Percentiles rank a stretch among this genome's conserved stretches.
These are phyloP conservation scores for Peromyscus attwateri DNA, from an alignment of 2,797 vertebrate genomes.

Conservation along the genomic window DNA sequence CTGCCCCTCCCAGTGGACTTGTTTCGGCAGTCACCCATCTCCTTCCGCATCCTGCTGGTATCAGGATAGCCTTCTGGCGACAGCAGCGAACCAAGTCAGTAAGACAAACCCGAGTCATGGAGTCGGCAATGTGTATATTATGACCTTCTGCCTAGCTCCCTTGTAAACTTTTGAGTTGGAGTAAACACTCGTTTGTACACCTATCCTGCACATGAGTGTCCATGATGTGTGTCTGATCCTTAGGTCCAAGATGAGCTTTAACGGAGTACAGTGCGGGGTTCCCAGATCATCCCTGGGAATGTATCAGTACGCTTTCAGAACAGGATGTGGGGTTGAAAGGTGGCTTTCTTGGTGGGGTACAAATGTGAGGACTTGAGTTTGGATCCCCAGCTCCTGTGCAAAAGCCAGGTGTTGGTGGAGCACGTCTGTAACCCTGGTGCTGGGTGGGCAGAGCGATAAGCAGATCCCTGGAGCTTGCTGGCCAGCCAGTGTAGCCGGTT, in stretches of 20 bases:
- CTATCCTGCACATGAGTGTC: not conserved
- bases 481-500: not conserved
- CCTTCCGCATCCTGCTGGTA: constrained; percentile 32
- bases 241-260: not conserved
- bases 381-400: not conserved
- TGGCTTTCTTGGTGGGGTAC: not conserved
- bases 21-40: constrained; percentile 67
- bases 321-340: fast-evolving
- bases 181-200: not conserved
- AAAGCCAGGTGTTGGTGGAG: not conserved
- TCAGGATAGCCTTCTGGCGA: constrained; percentile 61
- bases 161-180: not conserved
- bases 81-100: not conserved
- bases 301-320: fast-evolving
- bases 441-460: not conserved
- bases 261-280: not conserved
- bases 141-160: not conserved
- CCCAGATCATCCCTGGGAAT: fast-evolving
- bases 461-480: not conserved
- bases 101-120: constrained; percentile 17
- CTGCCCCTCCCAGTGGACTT: constrained; percentile 23
- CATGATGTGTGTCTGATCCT: fast-evolving
- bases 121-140: not conserved
- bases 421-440: not conserved
- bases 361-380: not conserved